A percentile compares a stretch with the other conserved stretches of the same genome.
Evolutionary conservation across 2,888 invertebrate species (phyloP).

Genomic region (Argyresthia goedartella): DNA sequence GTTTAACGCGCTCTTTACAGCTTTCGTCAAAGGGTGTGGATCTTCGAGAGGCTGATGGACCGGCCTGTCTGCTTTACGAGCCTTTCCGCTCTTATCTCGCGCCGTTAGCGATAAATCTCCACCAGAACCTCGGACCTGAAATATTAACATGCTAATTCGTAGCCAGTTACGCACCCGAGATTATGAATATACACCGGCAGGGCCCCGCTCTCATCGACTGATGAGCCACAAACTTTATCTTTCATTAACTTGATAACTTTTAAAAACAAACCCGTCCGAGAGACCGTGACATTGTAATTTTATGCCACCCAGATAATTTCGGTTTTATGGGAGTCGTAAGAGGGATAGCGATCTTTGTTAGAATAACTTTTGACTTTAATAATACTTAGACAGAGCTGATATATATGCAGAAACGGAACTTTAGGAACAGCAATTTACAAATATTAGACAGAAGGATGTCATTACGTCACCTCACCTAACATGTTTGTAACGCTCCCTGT

Average conservation of each 20-base stretch:
- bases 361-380: slow-evolving; percentile 4
- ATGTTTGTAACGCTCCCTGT: too few relatives aligned
- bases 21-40: slow-evolving; percentile 62
- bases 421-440: too few relatives aligned
- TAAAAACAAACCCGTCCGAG: slow-evolving; percentile 34
- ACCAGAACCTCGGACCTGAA: slow-evolving; percentile 63
- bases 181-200: slow-evolving; percentile 44
- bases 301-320: slow-evolving; percentile 49
- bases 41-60: slow-evolving; percentile 20
- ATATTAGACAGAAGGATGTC: too few relatives aligned
- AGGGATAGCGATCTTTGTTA: slow-evolving; percentile 5
- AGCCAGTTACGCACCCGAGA: slow-evolving; percentile 64
- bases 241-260: slow-evolving; percentile 55
- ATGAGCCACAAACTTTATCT: slow-evolving; percentile 50
- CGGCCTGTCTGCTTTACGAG: slow-evolving; percentile 55
- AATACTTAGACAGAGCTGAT: background rate
- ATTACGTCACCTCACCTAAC: too few relatives aligned
- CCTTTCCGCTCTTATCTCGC: slow-evolving; percentile 56
- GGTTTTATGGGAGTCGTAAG: slow-evolving; percentile 32
- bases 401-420: background rate
- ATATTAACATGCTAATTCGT: slow-evolving; percentile 71
- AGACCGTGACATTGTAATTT: slow-evolving; percentile 50
- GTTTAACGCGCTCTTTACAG: slow-evolving; percentile 70
- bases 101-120: slow-evolving; percentile 63
- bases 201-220: slow-evolving; percentile 29